Evolutionary conservation across 2,797 vertebrate genomes (phyloP), one percentile per base, ranked within the genome.

Genomic region (Ptychadena robeensis): DNA sequence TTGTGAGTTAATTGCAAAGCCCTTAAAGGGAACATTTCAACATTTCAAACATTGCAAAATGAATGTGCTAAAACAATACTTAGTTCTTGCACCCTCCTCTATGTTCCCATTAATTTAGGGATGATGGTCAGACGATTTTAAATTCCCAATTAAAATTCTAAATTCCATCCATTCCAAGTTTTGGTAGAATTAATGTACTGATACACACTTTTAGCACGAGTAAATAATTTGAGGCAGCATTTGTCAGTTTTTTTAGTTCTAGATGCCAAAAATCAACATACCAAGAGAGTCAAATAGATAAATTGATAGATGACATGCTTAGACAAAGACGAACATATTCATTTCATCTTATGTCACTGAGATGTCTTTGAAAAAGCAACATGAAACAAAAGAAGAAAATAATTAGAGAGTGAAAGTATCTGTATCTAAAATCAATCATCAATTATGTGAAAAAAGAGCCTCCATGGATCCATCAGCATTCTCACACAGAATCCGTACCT

Each of bases 401-500:
- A 53, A 31, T 6, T n/a, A 18, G 22, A 38, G 25, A 22, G 64
- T 5, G 30, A 7, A 18, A 65, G 22, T 18, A n/a, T 40, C 38
- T 25, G 27, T 40, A n/a, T 15, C 9, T 65, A 66, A 44, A 63
- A 76, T 75, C 34, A 25, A 70, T 70, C 11, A 63, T 64, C 53
- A 5, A 59, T 40, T 28, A 75, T 61, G 14, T 70, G 53, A 18
- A 35, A 30, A 7, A 35, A 28, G 8, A 35, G 25, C 38, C 40
- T 48, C 38, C 31, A 7, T 9, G 6, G 37, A 40, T 40, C 37
- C 37, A 31, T 11, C 15, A 31, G 38, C 35, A 25, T 22, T 63
- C n/a, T 31, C 2, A 44, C 61, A 65, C 10, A 77, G 32, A 78
- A 78, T 67, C 38, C 28, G 15, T 30, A 32, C 64, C 67, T 67